These are phyloP conservation scores for Etheostoma cragini DNA, from an alignment of 2,113 vertebrate genomes.

Conservation along the genomic window DNA sequence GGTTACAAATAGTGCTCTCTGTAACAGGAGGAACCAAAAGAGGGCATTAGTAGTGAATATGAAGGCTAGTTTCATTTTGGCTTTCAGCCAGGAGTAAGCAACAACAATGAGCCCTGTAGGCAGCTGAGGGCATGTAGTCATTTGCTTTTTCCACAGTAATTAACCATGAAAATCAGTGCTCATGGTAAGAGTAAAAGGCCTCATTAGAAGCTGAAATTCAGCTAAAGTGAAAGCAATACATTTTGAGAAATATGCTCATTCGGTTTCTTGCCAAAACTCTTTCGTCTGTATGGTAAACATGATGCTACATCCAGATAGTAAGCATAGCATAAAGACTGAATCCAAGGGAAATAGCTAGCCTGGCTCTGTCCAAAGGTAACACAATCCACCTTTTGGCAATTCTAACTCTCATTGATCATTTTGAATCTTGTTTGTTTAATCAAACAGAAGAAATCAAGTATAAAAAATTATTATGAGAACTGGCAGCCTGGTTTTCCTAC, in stretches of 20 bases:
- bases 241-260: background rate
- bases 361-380: background rate
- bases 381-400: background rate
- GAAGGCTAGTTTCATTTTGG: conserved; percentile 21
- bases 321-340: background rate
- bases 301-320: background rate
- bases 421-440: background rate
- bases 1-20: conserved; percentile 65
- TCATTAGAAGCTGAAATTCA: background rate
- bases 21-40: conserved; percentile 55
- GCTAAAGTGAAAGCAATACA: background rate
- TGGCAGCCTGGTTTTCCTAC: background rate
- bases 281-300: background rate
- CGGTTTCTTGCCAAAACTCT: background rate
- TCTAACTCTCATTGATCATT: background rate
- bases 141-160: background rate
- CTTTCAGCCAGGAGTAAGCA: conserved; percentile 1
- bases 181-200: no score
- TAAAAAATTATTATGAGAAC: background rate
- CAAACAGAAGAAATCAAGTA: background rate
- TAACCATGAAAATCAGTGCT: background rate
- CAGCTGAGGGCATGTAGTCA: background rate
- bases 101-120: conserved; percentile 3
- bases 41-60: conserved; percentile 45
- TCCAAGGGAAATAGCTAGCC: background rate